phyloP scores from a whole-genome alignment of 2,797 vertebrate genomes.

The Sebastes melanostomus region DNA sequence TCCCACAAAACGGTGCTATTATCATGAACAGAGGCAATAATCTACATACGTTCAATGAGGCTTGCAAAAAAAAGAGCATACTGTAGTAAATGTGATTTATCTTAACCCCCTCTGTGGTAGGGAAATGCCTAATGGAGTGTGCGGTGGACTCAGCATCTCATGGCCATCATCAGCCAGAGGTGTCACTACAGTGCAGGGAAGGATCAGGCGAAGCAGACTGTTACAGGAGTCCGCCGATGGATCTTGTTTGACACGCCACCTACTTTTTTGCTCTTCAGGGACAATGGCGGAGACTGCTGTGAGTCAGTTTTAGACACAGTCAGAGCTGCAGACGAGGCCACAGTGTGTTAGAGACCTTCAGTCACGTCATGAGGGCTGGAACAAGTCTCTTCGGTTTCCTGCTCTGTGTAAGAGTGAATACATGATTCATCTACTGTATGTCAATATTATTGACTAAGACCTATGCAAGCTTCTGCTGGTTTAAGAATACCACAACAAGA shows the following conservation, averaged over 20 bases:
- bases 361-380: neutral
- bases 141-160: slow-evolving; percentile 13
- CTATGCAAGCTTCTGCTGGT: neutral
- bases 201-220: slow-evolving; percentile 1
- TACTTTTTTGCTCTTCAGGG: neutral
- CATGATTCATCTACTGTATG: neutral
- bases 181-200: slow-evolving; percentile 37
- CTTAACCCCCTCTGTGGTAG: neutral
- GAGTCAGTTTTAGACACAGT: slow-evolving; percentile 14
- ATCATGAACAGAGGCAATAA: slow-evolving; percentile 19
- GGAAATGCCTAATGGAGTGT: slow-evolving; percentile 27
- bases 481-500: neutral
- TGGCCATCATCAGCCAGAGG: slow-evolving; percentile 32
- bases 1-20: slow-evolving; percentile 28
- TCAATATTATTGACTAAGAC: neutral
- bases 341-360: neutral
- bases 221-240: slow-evolving; percentile 18
- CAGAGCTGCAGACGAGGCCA: neutral
- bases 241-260: slow-evolving; percentile 33
- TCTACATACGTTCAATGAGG: slow-evolving; percentile 49
- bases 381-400: neutral
- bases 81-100: slow-evolving; percentile 45
- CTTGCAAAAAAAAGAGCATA: slow-evolving; percentile 15
- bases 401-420: neutral
- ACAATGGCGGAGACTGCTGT: neutral